Percentiles rank a stretch among this genome's conserved stretches.
Conservation (phyloP, 1,140 invertebrate species). For the Campoletis sonorensis region DNA sequence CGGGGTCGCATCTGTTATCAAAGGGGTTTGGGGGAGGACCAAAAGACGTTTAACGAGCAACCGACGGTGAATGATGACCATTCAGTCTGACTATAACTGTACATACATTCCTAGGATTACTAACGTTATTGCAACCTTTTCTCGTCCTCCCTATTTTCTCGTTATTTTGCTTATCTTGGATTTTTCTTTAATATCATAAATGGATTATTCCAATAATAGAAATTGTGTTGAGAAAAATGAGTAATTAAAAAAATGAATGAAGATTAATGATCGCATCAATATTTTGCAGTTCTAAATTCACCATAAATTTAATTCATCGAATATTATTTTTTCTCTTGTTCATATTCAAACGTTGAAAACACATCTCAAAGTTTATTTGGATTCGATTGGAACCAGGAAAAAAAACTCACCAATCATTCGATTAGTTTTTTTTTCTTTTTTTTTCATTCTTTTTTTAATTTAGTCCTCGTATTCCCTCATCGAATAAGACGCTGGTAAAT, state of each 20-base stretch:
- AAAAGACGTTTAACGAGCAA: constrained; percentile 11
- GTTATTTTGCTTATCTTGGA: neutral
- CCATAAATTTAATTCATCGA: no score
- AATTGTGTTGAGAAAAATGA: neutral
- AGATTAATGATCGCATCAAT: neutral
- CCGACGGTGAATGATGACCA: neutral
- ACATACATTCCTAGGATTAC: neutral
- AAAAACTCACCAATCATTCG: no score
- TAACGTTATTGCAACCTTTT: neutral
- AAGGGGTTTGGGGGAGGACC: neutral
- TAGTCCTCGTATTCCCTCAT: no score
- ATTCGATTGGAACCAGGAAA: no score
- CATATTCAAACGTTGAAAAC: no score
- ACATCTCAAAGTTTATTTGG: no score
- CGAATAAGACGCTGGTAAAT: no score
- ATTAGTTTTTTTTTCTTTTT: no score
- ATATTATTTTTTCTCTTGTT: no score
- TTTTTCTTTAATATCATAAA: neutral
- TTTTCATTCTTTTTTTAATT: no score
- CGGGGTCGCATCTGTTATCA: constrained; percentile 10
- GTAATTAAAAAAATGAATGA: neutral
- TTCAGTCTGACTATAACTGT: neutral
- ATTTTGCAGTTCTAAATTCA: no score
- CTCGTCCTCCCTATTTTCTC: neutral
- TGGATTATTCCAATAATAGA: neutral